phyloP scores from a whole-genome alignment of 2,888 invertebrate species.

The Acanthosepion lycidas region DNA sequence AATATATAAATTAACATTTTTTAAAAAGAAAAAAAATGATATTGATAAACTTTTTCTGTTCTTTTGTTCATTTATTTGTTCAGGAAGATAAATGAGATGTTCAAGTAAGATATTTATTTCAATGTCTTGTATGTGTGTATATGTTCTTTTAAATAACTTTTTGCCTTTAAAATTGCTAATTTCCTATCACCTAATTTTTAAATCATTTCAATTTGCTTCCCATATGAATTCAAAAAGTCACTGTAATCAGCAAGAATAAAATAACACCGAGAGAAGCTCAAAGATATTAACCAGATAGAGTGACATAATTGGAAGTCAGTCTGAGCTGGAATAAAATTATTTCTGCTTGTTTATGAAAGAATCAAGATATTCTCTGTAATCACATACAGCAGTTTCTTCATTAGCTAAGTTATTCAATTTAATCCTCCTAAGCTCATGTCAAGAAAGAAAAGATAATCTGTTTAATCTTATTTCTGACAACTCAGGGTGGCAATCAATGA shows the following conservation, averaged over 20 bases:
- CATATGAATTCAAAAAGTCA: neutral
- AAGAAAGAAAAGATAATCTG: slow-evolving; percentile 6
- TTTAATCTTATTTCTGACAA: neutral
- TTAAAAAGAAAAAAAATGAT: too few species aligned
- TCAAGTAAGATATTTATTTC: too few species aligned
- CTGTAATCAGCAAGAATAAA: neutral
- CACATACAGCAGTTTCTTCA: neutral
- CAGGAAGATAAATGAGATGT: too few species aligned
- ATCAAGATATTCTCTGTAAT: neutral
- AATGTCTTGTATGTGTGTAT: too few species aligned
- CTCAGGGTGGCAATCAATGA: neutral
- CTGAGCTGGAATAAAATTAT: neutral
- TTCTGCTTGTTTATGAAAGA: slow-evolving; percentile 20
- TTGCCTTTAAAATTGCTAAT: neutral
- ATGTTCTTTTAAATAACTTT: too few species aligned
- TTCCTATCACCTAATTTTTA: neutral
- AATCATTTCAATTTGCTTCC: neutral
- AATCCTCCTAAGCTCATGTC: neutral
- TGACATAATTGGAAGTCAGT: neutral
- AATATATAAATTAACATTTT: too few species aligned
- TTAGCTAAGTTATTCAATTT: slow-evolving; percentile 23
- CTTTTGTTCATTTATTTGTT: too few species aligned
- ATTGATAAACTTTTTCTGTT: too few species aligned
- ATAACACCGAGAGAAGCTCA: neutral
- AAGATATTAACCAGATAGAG: neutral